Base-by-base conservation (phyloP, 2,888 invertebrate species). In the Epinotia brunnichana region DNA sequence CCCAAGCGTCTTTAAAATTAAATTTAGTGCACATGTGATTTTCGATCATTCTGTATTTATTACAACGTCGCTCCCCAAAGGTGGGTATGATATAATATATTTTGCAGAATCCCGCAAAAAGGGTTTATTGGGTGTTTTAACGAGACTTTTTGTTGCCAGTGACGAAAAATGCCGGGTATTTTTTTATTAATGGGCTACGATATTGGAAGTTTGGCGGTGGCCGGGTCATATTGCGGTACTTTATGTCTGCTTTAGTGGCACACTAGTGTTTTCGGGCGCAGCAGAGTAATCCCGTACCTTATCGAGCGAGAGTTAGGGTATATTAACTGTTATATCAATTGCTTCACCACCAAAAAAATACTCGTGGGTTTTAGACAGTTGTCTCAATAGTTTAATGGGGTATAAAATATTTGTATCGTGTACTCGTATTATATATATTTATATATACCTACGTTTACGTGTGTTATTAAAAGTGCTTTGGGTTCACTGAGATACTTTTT, bases 51-150 rank as follows among this genome's bases (percentile, higher is more conserved):
- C 21, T 29, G 13, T 81, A 80, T 83, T 81, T 81, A 81, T 83
- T 76, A 73, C 76, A 57, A 70, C 61, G 71, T 75, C 78, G 79
- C 76, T 76, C 56, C 54, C 62, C 11, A 10, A 80, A 77, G 77
- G 76, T 73, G 75, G 69, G 67, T 74, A 76, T 74, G 76, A 75
- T 79, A 79, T 81, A 76, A 87, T 86, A 85, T 83, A 87, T 87
- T 83, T 81, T 82, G 75, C 77, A 81, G 78, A 80, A 83, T 81
- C 78, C 77, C 77, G 73, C 76, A 29, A 72, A 77, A 81, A 81
- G 80, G 76, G 82, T 79, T 79, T 82, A 81, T 81, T 80, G 79
- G 79, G 76, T 71, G 70, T 72, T 76, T 73, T 62, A 71, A 61
- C 57, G 67, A 62, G 74, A 70, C 62, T 76, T 74, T 64, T 77